Evolutionary conservation across 2,113 vertebrate genomes (phyloP), one percentile per base, ranked within the genome.

Genomic region (Colinus virginianus): DNA sequence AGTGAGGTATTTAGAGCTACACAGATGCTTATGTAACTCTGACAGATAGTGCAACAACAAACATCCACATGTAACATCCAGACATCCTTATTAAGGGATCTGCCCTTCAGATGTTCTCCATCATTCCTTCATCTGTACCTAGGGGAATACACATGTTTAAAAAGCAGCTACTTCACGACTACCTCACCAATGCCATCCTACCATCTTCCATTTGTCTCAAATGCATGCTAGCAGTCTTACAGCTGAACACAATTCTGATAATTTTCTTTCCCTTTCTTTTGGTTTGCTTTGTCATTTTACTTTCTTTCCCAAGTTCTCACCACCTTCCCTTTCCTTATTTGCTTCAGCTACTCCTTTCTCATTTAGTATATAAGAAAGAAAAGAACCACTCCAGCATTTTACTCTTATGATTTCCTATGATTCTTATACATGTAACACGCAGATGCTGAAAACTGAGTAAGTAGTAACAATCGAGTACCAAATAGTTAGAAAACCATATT

Each of bases 71-170:
- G 61, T 25, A 78, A 34, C 0, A 3, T 70, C 61, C 83, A 94
- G 88, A 90, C 56, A 86, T 56, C 59, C 49, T 94, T 74, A 78
- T 80, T 88, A 93, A 93, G 18, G 70, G 21, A 70, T 55, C 45
- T 79, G 46, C 48, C 40, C 9, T 2, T 68, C 77, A 59, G 42
- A 78, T 42, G 42, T 88, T n/a, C 25, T 88, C 30, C 36, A 62
- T 88, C 56, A 48, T 45, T 53, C 46, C 84, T 71, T 25, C 53
- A 34, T 17, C 70, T 46, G 7, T 63, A 56, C 36, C 81, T 46
- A 40, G 11, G 13, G 34, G 32, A 78, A 74, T 45, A 68, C 20
- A 59, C 0, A 0, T 13, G 19, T 56, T 86, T 19, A 81, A 90
- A 81, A 90, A 76, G n/a, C 16, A 81, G 48, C 43, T 78, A 20